A percentile compares a stretch with the other conserved stretches of the same genome.
phyloP scores from a whole-genome alignment of 2,113 vertebrate genomes.

The Neoarius graeffei region DNA sequence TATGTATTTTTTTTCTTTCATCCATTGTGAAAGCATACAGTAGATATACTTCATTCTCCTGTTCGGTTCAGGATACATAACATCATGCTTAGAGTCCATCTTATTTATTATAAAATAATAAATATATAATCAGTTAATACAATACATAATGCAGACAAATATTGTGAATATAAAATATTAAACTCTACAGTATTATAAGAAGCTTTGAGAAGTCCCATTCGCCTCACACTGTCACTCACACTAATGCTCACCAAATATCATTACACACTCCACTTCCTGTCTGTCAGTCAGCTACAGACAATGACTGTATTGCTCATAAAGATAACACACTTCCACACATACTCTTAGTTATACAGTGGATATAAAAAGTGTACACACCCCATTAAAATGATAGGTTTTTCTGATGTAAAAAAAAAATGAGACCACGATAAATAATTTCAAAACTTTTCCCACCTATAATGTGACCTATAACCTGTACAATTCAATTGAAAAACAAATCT shows the following conservation, averaged over 20 bases:
- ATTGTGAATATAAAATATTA: not conserved
- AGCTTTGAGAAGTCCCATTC: conserved; percentile 8
- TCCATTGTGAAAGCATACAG: not conserved
- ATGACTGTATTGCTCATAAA: not conserved
- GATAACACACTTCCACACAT: not conserved
- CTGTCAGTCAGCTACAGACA: not conserved
- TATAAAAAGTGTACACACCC: too few relatives aligned
- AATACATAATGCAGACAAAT: not conserved
- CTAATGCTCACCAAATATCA: not conserved
- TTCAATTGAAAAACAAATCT: too few relatives aligned
- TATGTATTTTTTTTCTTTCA: not conserved
- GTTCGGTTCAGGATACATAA: not conserved
- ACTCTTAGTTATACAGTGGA: not conserved
- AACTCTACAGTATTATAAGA: conserved; percentile 20
- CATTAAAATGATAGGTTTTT: too few relatives aligned
- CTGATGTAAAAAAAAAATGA: too few relatives aligned
- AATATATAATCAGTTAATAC: not conserved
- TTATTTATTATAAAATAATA: not conserved
- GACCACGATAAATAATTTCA: too few relatives aligned
- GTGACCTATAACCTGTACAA: too few relatives aligned
- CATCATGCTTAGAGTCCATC: not conserved
- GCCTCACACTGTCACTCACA: too few relatives aligned
- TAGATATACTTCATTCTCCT: not conserved
- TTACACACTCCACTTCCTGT: not conserved
- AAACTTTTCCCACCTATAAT: too few relatives aligned